Evolutionary conservation across 2,888 invertebrate genomes (phyloP).

Genomic region (Yponomeuta plumbellus): DNA sequence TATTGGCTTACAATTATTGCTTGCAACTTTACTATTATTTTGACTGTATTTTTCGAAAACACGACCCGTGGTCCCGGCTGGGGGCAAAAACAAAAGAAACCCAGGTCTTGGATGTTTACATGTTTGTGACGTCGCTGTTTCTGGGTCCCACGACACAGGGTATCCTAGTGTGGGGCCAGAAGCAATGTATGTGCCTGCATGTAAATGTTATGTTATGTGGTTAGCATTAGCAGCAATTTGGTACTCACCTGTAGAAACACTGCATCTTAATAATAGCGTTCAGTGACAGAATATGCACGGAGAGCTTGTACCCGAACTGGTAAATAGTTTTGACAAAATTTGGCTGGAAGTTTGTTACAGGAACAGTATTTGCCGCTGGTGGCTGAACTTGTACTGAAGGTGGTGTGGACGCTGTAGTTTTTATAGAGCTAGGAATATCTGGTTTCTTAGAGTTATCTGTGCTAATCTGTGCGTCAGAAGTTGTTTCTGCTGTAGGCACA

Average conservation of each 20-base stretch:
- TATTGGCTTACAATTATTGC: too few species aligned
- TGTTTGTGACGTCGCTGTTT: too few species aligned
- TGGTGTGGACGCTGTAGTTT: background rate
- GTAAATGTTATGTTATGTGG: too few species aligned
- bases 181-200: too few species aligned
- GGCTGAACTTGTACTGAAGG: slow-evolving; percentile 6
- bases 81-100: too few species aligned
- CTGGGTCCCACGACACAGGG: too few species aligned
- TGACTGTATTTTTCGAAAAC: too few species aligned
- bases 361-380: background rate
- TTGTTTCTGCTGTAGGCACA: slow-evolving; percentile 4
- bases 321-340: background rate
- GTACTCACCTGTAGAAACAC: background rate
- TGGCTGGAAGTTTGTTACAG: background rate
- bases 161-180: too few species aligned
- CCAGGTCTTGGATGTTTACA: too few species aligned
- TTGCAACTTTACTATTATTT: too few species aligned
- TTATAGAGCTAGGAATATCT: background rate
- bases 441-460: too few species aligned
- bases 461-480: background rate
- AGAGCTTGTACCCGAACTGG: slow-evolving; percentile 21
- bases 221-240: background rate
- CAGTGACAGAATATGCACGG: slow-evolving; percentile 24
- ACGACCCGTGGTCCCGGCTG: too few species aligned
- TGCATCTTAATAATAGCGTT: slow-evolving; percentile 19